phyloP scores from a whole-genome alignment of 2,888 invertebrate species.

The Ectobius pallidus region DNA sequence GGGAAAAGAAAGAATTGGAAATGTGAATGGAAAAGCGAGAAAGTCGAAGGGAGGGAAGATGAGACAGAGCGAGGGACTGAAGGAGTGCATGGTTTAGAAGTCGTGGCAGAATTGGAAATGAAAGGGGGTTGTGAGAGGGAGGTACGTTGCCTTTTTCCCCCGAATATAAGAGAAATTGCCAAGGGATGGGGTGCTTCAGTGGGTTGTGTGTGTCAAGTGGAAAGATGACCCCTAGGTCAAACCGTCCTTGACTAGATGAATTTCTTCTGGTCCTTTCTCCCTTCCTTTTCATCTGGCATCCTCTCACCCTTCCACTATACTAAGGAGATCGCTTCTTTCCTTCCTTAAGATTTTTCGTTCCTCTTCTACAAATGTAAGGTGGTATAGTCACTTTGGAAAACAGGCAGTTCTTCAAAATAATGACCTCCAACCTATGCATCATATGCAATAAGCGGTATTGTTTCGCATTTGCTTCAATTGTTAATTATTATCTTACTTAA shows the following conservation, averaged over 20 bases:
- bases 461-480: too few relatives aligned
- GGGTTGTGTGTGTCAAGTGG: conserved; percentile 20
- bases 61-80: neutral
- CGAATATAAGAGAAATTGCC: neutral
- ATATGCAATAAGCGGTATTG: too few relatives aligned
- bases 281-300: conserved; percentile 11
- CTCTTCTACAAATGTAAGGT: too few relatives aligned
- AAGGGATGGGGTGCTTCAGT: neutral
- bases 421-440: too few relatives aligned
- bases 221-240: conserved; percentile 28
- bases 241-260: conserved; percentile 24
- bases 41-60: too few relatives aligned
- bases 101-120: conserved; percentile 18
- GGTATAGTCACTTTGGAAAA: too few relatives aligned
- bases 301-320: neutral
- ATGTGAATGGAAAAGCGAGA: too few relatives aligned
- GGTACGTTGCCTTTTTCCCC: neutral
- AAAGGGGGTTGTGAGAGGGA: neutral
- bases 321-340: neutral
- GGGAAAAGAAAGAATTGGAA: too few relatives aligned
- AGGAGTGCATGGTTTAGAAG: conserved; percentile 2
- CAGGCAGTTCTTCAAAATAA: too few relatives aligned
- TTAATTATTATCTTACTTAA: too few relatives aligned
- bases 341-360: neutral
- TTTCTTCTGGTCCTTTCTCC: conserved; percentile 12